A percentile compares a stretch with the other conserved stretches of the same genome.
Evolutionary conservation across 53 echinoderm and acorn worm genomes (phyloP).

Genomic region (Astropecten irregularis): DNA sequence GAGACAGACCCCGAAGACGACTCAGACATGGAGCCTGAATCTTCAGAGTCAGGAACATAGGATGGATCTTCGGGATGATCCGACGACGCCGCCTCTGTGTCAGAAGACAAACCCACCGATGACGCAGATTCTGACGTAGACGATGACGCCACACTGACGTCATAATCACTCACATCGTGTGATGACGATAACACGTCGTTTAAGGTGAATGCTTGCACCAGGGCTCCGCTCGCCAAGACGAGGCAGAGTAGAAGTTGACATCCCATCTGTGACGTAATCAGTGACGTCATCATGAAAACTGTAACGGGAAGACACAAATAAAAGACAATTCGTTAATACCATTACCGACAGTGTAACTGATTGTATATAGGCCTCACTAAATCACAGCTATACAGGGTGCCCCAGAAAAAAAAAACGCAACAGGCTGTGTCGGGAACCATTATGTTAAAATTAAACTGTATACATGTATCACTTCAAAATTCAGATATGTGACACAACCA

Average conservation of each 20-base stretch:
- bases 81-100: background rate
- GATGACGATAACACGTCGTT: slow-evolving; percentile 15
- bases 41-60: background rate
- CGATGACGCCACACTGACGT: background rate
- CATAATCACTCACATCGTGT: background rate
- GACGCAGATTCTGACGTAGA: background rate
- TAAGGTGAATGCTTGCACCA: background rate
- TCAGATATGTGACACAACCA: too few relatives aligned
- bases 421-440: too few relatives aligned
- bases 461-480: too few relatives aligned
- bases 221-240: too few relatives aligned
- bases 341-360: too few relatives aligned
- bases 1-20: too few relatives aligned
- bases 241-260: too few relatives aligned
- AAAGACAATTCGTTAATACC: too few relatives aligned
- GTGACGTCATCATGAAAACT: slow-evolving; percentile 3
- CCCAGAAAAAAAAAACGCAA: too few relatives aligned
- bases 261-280: background rate
- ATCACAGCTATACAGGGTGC: too few relatives aligned
- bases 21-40: background rate
- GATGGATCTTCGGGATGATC: background rate
- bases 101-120: background rate
- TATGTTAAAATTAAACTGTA: too few relatives aligned
- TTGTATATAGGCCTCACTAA: too few relatives aligned
- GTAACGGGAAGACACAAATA: background rate